Conservation (phyloP, 1,140 invertebrate genomes). For the Hetaerina americana region DNA sequence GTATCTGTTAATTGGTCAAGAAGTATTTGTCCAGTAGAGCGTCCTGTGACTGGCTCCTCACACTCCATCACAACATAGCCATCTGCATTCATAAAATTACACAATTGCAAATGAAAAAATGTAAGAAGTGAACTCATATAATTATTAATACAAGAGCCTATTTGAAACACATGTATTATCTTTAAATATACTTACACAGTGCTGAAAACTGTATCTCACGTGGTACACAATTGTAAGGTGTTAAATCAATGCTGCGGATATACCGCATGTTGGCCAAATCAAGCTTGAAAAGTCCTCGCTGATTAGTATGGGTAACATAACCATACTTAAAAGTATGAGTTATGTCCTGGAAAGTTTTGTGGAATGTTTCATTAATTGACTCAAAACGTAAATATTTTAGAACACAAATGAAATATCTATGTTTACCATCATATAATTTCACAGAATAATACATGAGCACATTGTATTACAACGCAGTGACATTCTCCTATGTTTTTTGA, state of each 20-base stretch:
- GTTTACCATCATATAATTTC: too few species aligned
- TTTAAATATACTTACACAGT: conserved; percentile 53
- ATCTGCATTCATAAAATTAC: conserved; percentile 40
- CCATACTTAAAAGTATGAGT: conserved; percentile 55
- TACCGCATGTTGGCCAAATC: conserved; percentile 64
- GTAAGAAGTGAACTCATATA: neutral
- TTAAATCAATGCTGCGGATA: conserved; percentile 57
- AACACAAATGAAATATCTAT: too few species aligned
- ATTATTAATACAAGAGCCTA: neutral
- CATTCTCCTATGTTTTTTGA: too few species aligned
- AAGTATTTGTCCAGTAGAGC: conserved; percentile 52
- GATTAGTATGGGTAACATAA: conserved; percentile 63
- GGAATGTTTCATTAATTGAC: too few species aligned
- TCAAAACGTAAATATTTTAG: too few species aligned
- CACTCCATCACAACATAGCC: conserved; percentile 61
- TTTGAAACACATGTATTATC: too few species aligned
- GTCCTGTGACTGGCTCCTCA: conserved; percentile 46
- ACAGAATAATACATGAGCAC: too few species aligned
- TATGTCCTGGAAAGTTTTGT: conserved; percentile 34
- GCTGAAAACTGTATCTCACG: conserved; percentile 55
- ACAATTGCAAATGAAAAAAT: conserved; percentile 2
- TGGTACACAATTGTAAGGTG: conserved; percentile 62
- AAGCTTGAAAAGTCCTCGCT: conserved; percentile 60
- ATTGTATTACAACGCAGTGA: too few species aligned
- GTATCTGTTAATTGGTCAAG: conserved; percentile 66